These are phyloP conservation scores for Zaprionus obscuricornis DNA, from an alignment of 2,888 invertebrate species.

Conservation along the genomic window DNA sequence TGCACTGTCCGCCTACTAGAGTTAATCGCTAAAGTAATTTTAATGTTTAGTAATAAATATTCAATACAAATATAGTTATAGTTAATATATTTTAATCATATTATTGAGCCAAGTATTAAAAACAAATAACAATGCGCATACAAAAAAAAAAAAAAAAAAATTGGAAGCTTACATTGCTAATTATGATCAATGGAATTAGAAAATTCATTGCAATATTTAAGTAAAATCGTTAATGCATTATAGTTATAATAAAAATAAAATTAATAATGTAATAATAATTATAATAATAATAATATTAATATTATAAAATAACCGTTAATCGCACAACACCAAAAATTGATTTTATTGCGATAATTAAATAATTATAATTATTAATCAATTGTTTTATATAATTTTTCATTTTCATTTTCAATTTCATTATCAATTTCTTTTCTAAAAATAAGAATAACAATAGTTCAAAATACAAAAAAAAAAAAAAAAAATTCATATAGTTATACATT, in stretches of 20 bases:
- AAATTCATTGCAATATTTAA: constrained; percentile 34
- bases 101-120: constrained; percentile 70
- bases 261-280: constrained; percentile 18
- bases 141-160: constrained; percentile 63
- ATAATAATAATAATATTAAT: constrained; percentile 6
- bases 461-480: not conserved
- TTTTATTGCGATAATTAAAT: constrained; percentile 31
- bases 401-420: constrained; percentile 42
- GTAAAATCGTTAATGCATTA: constrained; percentile 31
- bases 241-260: constrained; percentile 24
- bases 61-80: constrained; percentile 15
- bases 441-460: not conserved
- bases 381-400: too few relatives aligned
- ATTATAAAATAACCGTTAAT: constrained; percentile 27
- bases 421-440: constrained; percentile 9
- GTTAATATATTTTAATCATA: constrained; percentile 48
- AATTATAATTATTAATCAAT: too few relatives aligned
- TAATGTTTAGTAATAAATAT: not conserved
- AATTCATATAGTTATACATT: constrained; percentile 25
- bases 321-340: constrained; percentile 42
- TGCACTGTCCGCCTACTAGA: too few relatives aligned
- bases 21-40: too few relatives aligned
- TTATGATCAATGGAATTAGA: constrained; percentile 20
- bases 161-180: constrained; percentile 48
- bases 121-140: constrained; percentile 74